Evolutionary conservation across 2,888 invertebrate genomes (phyloP), one percentile per base, ranked within the genome.

Genomic region (Synanthedon tipuliformis): DNA sequence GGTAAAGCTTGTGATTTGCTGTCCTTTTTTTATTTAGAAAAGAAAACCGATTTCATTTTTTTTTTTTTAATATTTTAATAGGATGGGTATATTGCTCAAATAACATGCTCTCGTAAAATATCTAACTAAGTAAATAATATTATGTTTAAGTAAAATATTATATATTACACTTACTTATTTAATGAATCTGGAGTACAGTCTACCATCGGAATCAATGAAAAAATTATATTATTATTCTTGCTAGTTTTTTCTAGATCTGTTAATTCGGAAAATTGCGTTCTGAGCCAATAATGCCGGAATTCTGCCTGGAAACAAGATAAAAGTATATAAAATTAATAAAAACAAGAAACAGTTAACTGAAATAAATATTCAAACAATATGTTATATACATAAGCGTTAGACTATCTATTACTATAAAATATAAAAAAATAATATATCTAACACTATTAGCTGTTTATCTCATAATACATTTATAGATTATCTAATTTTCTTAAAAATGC

Each of bases 271-370:
- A 96, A 80, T 68, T 95, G 93, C 0, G 92, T 89, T 55, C 90
- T 85, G 52, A 97, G 66, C 95, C 97, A 97, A 74, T 90, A 97
- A 65, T 95, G 92, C 48, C 98, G 89, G 70, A 95, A 96, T 63
- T 94, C 92, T 8, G 94, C 90, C 94, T 95, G 82, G 57, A 77
- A 48, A 50, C 34, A 48, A 15, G 55, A 50, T 23, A 45, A 48
- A 51, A 50, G 23, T 5, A 49, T 5, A 49, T 13, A 45, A 13
- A 1, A 45, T 16, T 45, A 13, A 45, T n/a, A 45, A 45, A 45
- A 13, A 45, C 45, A 45, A 45, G 15, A 10, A 7, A n/a, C 11
- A 12, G 13, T 13, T 45, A 12, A 45, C 15, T 7, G n/a, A 45
- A 13, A 15, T 45, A 3, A 45, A 45, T 13, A 45, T 15, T 3